phyloP scores from a whole-genome alignment of 37 sponge, comb jelly and placozoan species.

The Halichondria panicea region DNA sequence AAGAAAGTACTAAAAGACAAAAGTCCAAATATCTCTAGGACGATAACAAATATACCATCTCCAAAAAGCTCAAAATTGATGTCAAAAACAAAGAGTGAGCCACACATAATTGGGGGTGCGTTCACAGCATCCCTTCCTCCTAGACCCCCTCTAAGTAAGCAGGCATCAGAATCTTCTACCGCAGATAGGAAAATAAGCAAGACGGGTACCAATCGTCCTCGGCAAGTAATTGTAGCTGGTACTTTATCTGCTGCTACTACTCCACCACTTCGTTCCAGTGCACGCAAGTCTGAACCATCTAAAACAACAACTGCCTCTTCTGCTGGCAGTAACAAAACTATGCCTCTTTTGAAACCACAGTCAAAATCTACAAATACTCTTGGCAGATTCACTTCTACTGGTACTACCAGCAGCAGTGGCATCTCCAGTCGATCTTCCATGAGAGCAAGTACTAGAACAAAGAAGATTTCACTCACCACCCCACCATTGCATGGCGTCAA shows the following conservation, averaged over 20 bases:
- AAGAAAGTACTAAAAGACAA: neutral
- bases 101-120: neutral
- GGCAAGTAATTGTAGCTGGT: neutral
- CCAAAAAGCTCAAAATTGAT: neutral
- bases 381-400: neutral
- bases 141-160: neutral
- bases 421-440: neutral
- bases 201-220: neutral
- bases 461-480: neutral
- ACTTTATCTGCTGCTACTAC: neutral
- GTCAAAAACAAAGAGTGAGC: neutral
- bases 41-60: neutral
- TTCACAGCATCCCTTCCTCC: slow-evolving; percentile 35
- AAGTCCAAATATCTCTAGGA: neutral
- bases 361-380: neutral
- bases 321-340: neutral
- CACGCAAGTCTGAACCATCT: neutral
- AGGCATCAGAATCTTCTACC: neutral
- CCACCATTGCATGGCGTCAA: neutral
- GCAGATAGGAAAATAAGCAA: neutral
- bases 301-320: neutral
- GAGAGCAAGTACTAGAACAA: slow-evolving; percentile 1
- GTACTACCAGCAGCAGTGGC: neutral
- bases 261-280: too few relatives aligned
- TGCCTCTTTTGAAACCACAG: neutral